These are phyloP conservation scores for Philantomba maxwellii DNA, from an alignment of 2,113 vertebrate species.

Conservation along the genomic window DNA sequence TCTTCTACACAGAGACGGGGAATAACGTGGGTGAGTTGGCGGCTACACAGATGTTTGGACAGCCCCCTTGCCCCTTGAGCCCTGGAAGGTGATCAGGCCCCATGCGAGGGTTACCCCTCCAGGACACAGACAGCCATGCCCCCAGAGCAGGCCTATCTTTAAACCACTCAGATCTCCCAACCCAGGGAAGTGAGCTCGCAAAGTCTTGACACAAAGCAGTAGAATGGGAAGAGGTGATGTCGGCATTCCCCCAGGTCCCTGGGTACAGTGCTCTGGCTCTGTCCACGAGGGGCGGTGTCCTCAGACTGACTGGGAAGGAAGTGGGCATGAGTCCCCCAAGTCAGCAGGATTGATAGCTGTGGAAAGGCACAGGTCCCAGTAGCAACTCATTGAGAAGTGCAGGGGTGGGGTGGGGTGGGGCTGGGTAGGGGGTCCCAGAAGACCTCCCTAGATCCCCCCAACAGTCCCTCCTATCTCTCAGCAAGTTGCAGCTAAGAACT, in stretches of 20 bases:
- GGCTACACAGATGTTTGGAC: not conserved
- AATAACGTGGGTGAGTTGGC: slow-evolving; percentile 76
- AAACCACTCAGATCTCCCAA: not conserved
- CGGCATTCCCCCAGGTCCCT: not conserved
- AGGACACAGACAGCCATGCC: not conserved
- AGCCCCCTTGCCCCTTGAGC: not conserved
- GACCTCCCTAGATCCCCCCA: too few species aligned
- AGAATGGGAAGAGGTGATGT: not conserved
- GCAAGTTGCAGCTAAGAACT: not conserved
- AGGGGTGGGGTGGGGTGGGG: too few species aligned
- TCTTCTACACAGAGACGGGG: slow-evolving; percentile 79
- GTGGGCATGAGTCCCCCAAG: not conserved
- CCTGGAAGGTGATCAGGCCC: not conserved
- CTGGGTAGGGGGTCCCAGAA: not conserved
- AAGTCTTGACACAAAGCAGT: not conserved
- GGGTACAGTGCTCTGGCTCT: fast-evolving
- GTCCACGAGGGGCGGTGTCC: not conserved
- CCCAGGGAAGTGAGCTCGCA: not conserved
- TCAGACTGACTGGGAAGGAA: not conserved
- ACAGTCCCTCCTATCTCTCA: not conserved
- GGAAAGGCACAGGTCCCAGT: not conserved
- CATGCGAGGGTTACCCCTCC: fast-evolving
- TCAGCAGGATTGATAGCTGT: not conserved
- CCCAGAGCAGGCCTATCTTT: not conserved
- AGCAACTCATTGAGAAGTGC: fast-evolving